Percentiles rank a stretch among this genome's conserved stretches.
These are phyloP conservation scores for Trichonephila clavata DNA, from an alignment of 1,140 invertebrate genomes.

Conservation along the genomic window DNA sequence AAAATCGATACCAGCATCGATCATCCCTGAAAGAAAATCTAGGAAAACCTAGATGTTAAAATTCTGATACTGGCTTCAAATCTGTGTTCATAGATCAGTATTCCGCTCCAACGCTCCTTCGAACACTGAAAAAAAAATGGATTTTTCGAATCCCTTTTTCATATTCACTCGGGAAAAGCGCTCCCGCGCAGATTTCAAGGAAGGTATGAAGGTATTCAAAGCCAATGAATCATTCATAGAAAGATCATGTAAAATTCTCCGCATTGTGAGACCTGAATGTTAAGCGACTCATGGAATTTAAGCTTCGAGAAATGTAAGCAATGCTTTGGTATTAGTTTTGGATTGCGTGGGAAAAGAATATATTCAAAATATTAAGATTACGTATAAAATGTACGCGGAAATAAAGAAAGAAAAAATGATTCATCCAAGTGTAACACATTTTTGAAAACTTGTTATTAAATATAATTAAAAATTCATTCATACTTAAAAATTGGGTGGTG, in stretches of 20 bases:
- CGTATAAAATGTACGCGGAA: too few relatives aligned
- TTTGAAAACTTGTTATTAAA: too few relatives aligned
- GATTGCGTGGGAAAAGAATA: too few relatives aligned
- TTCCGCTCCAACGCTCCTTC: not conserved
- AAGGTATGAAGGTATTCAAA: not conserved
- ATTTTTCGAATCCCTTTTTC: conserved; percentile 25
- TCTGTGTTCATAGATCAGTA: not conserved
- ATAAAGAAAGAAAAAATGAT: too few relatives aligned
- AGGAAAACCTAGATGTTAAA: not conserved
- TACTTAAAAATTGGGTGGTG: too few relatives aligned
- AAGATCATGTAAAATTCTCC: conserved; percentile 22
- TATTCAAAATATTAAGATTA: too few relatives aligned
- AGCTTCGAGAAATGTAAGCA: too few relatives aligned
- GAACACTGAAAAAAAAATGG: not conserved
- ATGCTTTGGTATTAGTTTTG: too few relatives aligned
- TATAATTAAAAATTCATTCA: too few relatives aligned
- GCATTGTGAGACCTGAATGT: conserved; percentile 17
- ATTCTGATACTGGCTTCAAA: not conserved
- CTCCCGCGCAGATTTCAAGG: not conserved
- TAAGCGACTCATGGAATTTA: not conserved
- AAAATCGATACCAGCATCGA: not conserved
- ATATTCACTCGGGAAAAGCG: conserved; percentile 22
- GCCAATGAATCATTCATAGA: conserved; percentile 22
- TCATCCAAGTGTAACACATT: too few relatives aligned
- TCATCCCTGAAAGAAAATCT: not conserved